phyloP scores from a whole-genome alignment of 2,797 vertebrate genomes.

The Sebastolobus altivelis region DNA sequence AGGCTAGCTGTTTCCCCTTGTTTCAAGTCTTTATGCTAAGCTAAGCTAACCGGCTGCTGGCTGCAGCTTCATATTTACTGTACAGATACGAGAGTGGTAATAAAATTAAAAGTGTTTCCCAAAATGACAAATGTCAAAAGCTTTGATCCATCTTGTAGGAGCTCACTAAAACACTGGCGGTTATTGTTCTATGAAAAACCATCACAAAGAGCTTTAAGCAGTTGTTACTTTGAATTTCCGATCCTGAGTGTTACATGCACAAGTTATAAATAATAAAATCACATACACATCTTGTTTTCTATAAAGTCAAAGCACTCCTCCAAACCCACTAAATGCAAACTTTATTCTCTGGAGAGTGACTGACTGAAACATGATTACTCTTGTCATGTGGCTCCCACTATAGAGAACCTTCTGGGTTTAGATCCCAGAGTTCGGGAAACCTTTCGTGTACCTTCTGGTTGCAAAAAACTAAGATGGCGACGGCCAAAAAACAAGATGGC shows the following conservation, averaged over 20 bases:
- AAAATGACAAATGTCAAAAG: neutral
- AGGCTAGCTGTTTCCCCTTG: neutral
- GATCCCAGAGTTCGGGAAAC: slow-evolving; percentile 21
- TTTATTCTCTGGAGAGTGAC: slow-evolving; percentile 25
- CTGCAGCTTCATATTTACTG: too few species aligned
- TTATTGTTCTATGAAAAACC: neutral
- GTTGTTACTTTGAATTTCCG: slow-evolving; percentile 4
- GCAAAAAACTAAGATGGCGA: too few species aligned
- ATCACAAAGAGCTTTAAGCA: neutral
- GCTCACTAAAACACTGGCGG: neutral
- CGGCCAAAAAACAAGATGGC: too few species aligned
- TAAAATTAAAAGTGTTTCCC: neutral
- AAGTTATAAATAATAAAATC: slow-evolving; percentile 20
- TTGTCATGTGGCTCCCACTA: slow-evolving; percentile 42
- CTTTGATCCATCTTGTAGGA: neutral
- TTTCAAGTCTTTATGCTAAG: slow-evolving; percentile 7
- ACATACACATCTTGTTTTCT: slow-evolving; percentile 2
- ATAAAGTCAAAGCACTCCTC: slow-evolving; percentile 22
- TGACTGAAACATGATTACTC: slow-evolving; percentile 27
- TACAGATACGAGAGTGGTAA: neutral
- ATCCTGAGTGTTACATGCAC: neutral
- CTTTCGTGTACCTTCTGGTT: too few species aligned
- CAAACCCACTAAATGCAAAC: slow-evolving; percentile 36
- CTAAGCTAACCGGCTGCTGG: neutral
- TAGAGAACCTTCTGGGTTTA: slow-evolving; percentile 17